Evolutionary conservation across 2,888 invertebrate species (phyloP).

Genomic region (Plagiodera versicolora): DNA sequence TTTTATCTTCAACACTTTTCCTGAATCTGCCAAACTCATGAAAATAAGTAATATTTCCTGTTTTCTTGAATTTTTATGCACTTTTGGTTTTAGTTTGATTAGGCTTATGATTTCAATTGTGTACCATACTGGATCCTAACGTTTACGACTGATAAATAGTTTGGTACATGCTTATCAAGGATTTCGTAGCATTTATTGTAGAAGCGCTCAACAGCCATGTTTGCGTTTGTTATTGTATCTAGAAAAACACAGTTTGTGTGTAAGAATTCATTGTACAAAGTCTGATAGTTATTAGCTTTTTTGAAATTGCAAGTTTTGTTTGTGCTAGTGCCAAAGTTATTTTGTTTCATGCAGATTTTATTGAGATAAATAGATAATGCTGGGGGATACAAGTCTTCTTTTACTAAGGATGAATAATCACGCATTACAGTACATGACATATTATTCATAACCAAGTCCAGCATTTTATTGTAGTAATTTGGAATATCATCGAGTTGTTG

Average conservation of each 20-base stretch:
- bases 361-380: constrained; percentile 7
- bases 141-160: constrained; percentile 6
- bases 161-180: constrained; percentile 13
- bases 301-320: constrained; percentile 8
- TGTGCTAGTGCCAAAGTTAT: constrained; percentile 2
- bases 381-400: constrained; percentile 15
- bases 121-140: constrained; percentile 16
- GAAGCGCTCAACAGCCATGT: constrained; percentile 3
- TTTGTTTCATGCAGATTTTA: constrained; percentile 2
- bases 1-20: constrained; percentile 5
- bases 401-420: constrained; percentile 1
- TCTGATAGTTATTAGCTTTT: constrained; percentile 5
- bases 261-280: constrained; percentile 1
- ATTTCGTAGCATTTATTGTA: constrained; percentile 15
- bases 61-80: constrained; percentile 11
- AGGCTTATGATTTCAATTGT: constrained; percentile 10
- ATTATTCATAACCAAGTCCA: constrained; percentile 11
- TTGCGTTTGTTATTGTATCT: background rate
- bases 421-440: background rate
- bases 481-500: no score
- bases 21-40: constrained; percentile 10
- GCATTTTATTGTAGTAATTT: no score
- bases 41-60: background rate
- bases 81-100: constrained; percentile 15
- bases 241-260: constrained; percentile 11